These are phyloP conservation scores for Chelonus insularis DNA, from an alignment of 1,140 invertebrate genomes.

Conservation along the genomic window DNA sequence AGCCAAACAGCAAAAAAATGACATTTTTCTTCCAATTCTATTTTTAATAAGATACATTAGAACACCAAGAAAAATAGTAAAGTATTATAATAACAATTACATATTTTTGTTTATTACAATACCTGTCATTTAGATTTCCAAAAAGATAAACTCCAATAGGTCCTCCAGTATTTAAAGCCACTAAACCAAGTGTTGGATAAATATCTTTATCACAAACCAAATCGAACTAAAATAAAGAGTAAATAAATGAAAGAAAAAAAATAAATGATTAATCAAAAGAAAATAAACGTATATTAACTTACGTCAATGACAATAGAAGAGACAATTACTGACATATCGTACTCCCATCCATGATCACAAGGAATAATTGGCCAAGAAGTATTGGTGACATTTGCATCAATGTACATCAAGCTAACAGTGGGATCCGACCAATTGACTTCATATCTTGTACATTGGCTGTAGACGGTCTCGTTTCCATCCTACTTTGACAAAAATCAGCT, in stretches of 20 bases:
- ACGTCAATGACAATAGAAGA: constrained; percentile 85
- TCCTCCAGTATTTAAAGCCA: constrained; percentile 80
- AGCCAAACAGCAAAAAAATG: constrained; percentile 80
- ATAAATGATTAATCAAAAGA: background rate
- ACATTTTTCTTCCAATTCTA: constrained; percentile 76
- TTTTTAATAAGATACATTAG: no score
- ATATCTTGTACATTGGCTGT: constrained; percentile 69
- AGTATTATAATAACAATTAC: no score
- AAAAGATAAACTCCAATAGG: constrained; percentile 85
- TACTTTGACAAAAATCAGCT: constrained; percentile 39
- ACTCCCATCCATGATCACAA: constrained; percentile 81
- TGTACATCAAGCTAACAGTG: constrained; percentile 39
- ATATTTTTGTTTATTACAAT: no score
- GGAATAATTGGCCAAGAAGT: constrained; percentile 66
- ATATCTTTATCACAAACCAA: constrained; percentile 82
- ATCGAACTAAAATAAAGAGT: constrained; percentile 70
- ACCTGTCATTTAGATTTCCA: constrained; percentile 80
- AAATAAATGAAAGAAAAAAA: constrained; percentile 8
- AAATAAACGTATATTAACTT: constrained; percentile 45
- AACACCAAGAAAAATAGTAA: no score
- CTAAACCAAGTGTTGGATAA: constrained; percentile 81
- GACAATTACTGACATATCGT: constrained; percentile 67
- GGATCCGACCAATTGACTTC: constrained; percentile 72
- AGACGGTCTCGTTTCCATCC: constrained; percentile 54
- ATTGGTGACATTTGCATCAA: constrained; percentile 51